Evolutionary conservation across 2,797 vertebrate species (phyloP).

Genomic region (Gadopsis marmoratus): DNA sequence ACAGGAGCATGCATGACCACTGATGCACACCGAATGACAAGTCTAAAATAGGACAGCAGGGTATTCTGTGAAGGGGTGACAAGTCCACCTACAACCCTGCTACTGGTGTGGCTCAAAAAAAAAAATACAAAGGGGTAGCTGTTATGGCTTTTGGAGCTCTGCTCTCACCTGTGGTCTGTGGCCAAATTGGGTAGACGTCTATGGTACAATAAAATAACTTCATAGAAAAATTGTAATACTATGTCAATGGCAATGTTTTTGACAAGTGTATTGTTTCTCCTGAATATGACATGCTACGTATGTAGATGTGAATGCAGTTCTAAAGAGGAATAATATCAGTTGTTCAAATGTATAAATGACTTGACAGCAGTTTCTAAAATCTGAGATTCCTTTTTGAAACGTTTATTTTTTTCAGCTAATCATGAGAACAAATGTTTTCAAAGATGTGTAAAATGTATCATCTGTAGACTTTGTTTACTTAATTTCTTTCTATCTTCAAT

Average conservation of each 20-base stretch:
- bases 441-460: constrained; percentile 62
- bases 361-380: constrained; percentile 51
- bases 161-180: background rate
- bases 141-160: constrained; percentile 2
- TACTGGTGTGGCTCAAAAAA: background rate
- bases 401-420: constrained; percentile 35
- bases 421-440: constrained; percentile 61
- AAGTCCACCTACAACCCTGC: background rate
- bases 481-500: constrained; percentile 21
- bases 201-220: constrained; percentile 6
- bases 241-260: background rate
- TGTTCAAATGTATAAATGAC: constrained; percentile 30
- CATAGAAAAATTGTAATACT: background rate
- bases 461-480: constrained; percentile 2
- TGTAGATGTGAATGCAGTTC: constrained; percentile 22
- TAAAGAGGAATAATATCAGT: constrained; percentile 14
- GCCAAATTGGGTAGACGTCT: background rate
- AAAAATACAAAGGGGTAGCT: background rate
- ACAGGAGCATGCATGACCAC: background rate
- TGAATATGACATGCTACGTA: constrained; percentile 2
- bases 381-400: constrained; percentile 24
- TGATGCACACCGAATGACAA: background rate
- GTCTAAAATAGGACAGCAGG: background rate
- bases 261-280: constrained; percentile 7
- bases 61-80: background rate